Percentiles rank a stretch among this genome's conserved stretches.
Conservation (phyloP, 1,140 invertebrate species). For the Sarcophaga peregrina region DNA sequence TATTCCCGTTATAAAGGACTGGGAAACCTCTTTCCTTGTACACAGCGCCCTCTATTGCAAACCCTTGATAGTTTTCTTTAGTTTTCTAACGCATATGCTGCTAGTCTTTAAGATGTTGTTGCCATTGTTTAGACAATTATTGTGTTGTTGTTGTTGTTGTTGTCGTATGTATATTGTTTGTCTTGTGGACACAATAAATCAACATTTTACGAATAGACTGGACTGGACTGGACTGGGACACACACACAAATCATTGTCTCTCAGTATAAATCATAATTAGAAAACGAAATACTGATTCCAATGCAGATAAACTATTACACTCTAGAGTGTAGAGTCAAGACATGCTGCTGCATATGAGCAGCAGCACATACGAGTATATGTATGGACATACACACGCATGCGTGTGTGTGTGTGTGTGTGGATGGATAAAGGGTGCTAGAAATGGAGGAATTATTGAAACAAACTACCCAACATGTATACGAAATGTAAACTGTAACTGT, state of each 20-base stretch:
- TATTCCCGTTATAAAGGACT: too few relatives aligned
- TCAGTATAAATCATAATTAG: conserved; percentile 25
- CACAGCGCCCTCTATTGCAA: background rate
- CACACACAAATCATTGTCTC: conserved; percentile 13
- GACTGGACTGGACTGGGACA: background rate
- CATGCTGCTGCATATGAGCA: too few relatives aligned
- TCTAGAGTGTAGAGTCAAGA: too few relatives aligned
- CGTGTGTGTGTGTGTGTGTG: too few relatives aligned
- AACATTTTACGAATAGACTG: conserved; percentile 15
- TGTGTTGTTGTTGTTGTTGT: background rate
- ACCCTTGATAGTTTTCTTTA: background rate
- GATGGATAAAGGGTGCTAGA: too few relatives aligned
- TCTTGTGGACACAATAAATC: conserved; percentile 24
- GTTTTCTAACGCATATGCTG: background rate
- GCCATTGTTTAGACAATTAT: background rate
- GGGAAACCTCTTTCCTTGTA: too few relatives aligned
- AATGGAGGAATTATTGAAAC: too few relatives aligned
- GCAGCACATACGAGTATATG: too few relatives aligned
- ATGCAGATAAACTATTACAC: background rate
- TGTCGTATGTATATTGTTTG: background rate
- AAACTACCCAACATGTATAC: too few relatives aligned
- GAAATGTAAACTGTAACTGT: background rate
- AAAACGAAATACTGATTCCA: conserved; percentile 23
- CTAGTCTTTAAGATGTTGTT: background rate
- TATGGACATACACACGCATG: too few relatives aligned